Base-by-base conservation (phyloP, 2,797 vertebrate genomes). In the Lepidocolaptes lacrymiger region DNA sequence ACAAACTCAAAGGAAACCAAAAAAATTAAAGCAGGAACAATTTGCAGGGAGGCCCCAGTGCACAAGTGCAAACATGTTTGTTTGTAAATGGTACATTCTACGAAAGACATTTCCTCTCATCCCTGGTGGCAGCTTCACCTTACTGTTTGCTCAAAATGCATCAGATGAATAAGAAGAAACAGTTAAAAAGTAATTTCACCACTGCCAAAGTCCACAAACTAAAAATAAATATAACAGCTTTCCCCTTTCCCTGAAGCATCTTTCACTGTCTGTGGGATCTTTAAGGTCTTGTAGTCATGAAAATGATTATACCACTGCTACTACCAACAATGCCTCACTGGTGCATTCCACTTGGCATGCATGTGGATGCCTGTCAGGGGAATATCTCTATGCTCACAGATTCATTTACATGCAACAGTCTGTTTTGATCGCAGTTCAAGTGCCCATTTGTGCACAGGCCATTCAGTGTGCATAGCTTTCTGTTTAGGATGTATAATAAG, bases 101-200 rank as follows among this genome's bases (percentile, higher is more conserved):
- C 82, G 84, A 73, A 97, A 93, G 89, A 82, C 41, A 73, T 94
- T 94, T 96, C 69, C 71, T 79, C 71, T 89, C 87, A 76, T 80
- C 48, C n/a, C 66, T 22, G 6, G 41, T 32, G 62, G 64, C 94
- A 95, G 52, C 77, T 93, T 97, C 67, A 89, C 95, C 94, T 94
- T 22, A 52, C 73, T 97, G 66, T 68, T 97, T 91, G 74, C 71
- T 92, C 66, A 80, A 96, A 96, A 97, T 92, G 63, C 93, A 93
- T 91, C 97, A 85, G 79, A 97, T 95, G 93, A 96, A 55, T 95
- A 95, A 91, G 68, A 96, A 95, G 62, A 91, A 97, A 92, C 92
- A 48, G 81, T 97, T 96, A 96, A 95, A 97, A 97, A 96, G 86
- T 89, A 96, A 97, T 97, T 97, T 97, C 68, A 94, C 62, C 46